A percentile compares a stretch with the other conserved stretches of the same genome.
These are phyloP conservation scores for Rhinoptilus africanus DNA, from an alignment of 2,113 vertebrate species.

Conservation along the genomic window DNA sequence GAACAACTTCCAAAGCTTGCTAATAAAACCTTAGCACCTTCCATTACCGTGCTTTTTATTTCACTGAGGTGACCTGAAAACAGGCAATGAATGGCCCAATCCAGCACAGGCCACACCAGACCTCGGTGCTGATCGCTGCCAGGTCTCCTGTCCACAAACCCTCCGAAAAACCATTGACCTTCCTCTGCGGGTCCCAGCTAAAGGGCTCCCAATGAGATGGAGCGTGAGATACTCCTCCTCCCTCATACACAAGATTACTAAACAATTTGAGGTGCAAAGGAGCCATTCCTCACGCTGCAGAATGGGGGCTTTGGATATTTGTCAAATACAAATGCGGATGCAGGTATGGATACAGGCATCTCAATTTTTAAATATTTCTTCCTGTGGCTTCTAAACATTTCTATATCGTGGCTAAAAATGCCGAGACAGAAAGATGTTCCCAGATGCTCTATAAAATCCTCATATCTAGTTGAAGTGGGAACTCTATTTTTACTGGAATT, in stretches of 20 bases:
- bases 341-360: neutral
- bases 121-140: accelerated
- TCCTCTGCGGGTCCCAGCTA: neutral
- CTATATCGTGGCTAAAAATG: neutral
- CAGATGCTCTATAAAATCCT: neutral
- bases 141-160: neutral
- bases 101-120: neutral
- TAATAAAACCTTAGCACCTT: neutral
- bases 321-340: neutral
- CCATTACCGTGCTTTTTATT: neutral
- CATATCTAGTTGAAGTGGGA: neutral
- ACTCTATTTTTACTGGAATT: neutral
- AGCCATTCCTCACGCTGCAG: accelerated
- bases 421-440: neutral
- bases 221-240: neutral
- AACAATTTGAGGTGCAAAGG: neutral
- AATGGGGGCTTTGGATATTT: neutral
- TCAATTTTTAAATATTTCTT: neutral
- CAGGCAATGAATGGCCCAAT: too few species aligned
- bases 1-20: neutral
- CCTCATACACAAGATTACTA: neutral
- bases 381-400: neutral
- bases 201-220: accelerated
- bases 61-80: neutral
- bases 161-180: neutral